Conservation (phyloP, 2,888 invertebrate genomes). For the Tolmerus cingulatus region DNA sequence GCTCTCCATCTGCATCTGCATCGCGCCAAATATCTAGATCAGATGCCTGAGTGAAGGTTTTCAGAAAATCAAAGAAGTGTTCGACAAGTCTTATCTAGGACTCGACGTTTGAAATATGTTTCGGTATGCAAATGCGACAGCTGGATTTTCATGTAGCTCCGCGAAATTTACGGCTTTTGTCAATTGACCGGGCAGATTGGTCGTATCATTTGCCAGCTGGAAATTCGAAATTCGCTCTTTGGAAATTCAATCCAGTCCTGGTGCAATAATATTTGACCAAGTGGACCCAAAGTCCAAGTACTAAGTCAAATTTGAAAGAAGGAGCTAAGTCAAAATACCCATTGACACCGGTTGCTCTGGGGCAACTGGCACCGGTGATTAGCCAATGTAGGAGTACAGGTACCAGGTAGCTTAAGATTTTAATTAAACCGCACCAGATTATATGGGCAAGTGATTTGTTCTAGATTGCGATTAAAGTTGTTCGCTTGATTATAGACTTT, state of each 20-base stretch:
- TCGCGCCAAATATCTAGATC: neutral
- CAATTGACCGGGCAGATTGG: neutral
- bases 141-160: slow-evolving; percentile 1
- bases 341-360: neutral
- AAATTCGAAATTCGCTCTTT: neutral
- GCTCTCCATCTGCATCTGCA: neutral
- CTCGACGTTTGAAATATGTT: slow-evolving; percentile 11
- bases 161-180: slow-evolving; percentile 3
- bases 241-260: neutral
- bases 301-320: neutral
- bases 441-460: slow-evolving; percentile 35
- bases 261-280: neutral
- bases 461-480: slow-evolving; percentile 27
- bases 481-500: slow-evolving; percentile 18
- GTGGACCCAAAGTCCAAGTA: neutral
- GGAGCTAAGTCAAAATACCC: neutral
- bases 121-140: slow-evolving; percentile 31
- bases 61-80: neutral
- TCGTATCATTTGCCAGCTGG: neutral
- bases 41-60: neutral
- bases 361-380: slow-evolving; percentile 6
- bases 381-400: slow-evolving; percentile 19
- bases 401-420: slow-evolving; percentile 28
- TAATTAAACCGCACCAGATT: slow-evolving; percentile 27
- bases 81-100: neutral